Evolutionary conservation across 2,113 vertebrate species (phyloP).

Genomic region (Pandion haliaetus): DNA sequence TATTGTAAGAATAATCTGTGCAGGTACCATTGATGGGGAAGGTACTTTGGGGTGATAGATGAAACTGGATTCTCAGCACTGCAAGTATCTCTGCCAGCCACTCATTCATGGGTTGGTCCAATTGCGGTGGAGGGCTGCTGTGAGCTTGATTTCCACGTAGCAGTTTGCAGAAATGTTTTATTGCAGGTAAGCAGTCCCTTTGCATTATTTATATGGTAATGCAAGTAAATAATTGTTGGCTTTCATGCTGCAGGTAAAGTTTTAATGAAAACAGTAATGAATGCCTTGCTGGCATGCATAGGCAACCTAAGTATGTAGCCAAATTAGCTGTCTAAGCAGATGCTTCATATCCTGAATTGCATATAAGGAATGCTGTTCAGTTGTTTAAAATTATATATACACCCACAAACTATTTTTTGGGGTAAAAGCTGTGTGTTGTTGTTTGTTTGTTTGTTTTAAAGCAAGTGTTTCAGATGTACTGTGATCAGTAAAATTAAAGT

Average conservation of each 20-base stretch:
- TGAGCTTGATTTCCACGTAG: not conserved
- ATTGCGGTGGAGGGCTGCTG: not conserved
- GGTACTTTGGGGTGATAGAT: not conserved
- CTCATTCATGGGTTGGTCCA: not conserved
- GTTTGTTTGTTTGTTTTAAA: not conserved
- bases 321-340: constrained; percentile 48
- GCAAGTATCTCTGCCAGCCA: not conserved
- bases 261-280: constrained; percentile 59
- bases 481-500: not conserved
- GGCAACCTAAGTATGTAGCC: constrained; percentile 5
- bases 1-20: not conserved
- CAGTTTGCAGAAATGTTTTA: constrained; percentile 9
- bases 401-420: not conserved
- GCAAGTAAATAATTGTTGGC: constrained; percentile 32
- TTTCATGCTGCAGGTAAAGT: constrained; percentile 44
- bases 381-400: not conserved
- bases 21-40: not conserved
- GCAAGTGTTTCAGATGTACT: not conserved
- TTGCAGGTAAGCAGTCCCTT: constrained; percentile 9
- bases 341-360: constrained; percentile 21
- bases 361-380: constrained; percentile 3
- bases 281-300: constrained; percentile 28
- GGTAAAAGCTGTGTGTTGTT: not conserved
- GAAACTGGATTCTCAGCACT: not conserved
- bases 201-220: constrained; percentile 50